Evolutionary conservation across 2,888 invertebrate species (phyloP).

Genomic region (Spialia ferax): DNA sequence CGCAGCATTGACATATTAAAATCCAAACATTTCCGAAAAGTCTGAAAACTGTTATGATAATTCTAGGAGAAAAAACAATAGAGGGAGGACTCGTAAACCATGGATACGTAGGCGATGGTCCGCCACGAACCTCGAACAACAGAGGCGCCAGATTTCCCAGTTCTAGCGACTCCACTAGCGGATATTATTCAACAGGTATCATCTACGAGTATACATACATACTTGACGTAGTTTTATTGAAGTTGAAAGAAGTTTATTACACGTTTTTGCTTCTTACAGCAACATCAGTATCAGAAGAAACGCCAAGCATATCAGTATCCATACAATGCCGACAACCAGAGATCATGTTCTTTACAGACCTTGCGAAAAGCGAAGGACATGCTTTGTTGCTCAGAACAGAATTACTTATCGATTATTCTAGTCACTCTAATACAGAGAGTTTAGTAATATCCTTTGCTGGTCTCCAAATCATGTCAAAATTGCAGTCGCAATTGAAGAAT

Average conservation of each 20-base stretch:
- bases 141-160: conserved; percentile 72
- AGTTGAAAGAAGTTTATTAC: too few species aligned
- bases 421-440: conserved; percentile 88
- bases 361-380: conserved; percentile 87
- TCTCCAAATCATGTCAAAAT: conserved; percentile 84
- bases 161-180: conserved; percentile 86
- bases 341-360: conserved; percentile 90
- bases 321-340: conserved; percentile 92
- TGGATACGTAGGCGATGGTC: conserved; percentile 89
- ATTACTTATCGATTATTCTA: conserved; percentile 90
- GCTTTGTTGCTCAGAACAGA: conserved; percentile 90
- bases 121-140: conserved; percentile 61
- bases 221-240: too few species aligned
- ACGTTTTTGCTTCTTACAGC: conserved; percentile 58
- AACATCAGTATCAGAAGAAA: conserved; percentile 77
- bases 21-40: too few species aligned
- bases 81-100: conserved; percentile 91
- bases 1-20: too few species aligned
- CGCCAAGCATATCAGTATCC: conserved; percentile 89
- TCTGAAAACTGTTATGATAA: too few species aligned
- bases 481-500: conserved; percentile 83
- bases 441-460: conserved; percentile 83
- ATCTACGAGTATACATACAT: too few species aligned
- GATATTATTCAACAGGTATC: conserved; percentile 85
- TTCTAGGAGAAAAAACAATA: conserved; percentile 81